Percentiles rank a stretch among this genome's conserved stretches.
Evolutionary conservation across 2,113 vertebrate species (phyloP).

Genomic region (Ceyx margarethae): DNA sequence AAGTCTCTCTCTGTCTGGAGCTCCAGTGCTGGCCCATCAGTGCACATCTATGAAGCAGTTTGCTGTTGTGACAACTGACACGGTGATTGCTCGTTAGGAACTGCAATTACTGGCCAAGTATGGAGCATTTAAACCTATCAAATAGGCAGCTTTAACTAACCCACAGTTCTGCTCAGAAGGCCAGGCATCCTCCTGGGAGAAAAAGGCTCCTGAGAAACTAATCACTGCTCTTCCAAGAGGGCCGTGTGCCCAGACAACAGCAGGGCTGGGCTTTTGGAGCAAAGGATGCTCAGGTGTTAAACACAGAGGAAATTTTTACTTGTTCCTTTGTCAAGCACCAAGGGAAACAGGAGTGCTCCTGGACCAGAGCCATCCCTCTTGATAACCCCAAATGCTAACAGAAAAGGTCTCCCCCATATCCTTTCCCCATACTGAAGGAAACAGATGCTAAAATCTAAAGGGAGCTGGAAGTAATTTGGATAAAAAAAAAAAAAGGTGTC

Average conservation of each 20-base stretch:
- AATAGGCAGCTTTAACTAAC: not conserved
- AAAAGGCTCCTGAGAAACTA: not conserved
- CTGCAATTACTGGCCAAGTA: not conserved
- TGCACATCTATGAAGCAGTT: not conserved
- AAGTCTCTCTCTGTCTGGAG: not conserved
- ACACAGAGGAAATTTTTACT: not conserved
- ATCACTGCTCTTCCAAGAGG: not conserved
- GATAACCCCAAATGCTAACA: not conserved
- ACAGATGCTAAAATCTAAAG: not conserved
- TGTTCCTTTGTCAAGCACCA: not conserved
- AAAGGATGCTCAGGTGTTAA: conserved; percentile 43
- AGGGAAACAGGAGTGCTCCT: not conserved
- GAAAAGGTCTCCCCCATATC: not conserved
- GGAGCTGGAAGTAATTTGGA: not conserved
- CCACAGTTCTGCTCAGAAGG: not conserved
- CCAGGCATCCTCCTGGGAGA: not conserved
- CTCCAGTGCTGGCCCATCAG: not conserved
- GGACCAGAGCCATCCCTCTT: not conserved
- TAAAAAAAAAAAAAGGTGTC: too few relatives aligned
- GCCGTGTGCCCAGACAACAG: conserved; percentile 32
- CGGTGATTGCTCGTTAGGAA: not conserved
- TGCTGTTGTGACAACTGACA: conserved; percentile 48
- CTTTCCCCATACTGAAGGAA: not conserved
- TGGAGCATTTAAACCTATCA: not conserved
- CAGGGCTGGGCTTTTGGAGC: conserved; percentile 14